Conservation (phyloP, 1,140 invertebrate species). For the Hylaeus volcanicus region DNA sequence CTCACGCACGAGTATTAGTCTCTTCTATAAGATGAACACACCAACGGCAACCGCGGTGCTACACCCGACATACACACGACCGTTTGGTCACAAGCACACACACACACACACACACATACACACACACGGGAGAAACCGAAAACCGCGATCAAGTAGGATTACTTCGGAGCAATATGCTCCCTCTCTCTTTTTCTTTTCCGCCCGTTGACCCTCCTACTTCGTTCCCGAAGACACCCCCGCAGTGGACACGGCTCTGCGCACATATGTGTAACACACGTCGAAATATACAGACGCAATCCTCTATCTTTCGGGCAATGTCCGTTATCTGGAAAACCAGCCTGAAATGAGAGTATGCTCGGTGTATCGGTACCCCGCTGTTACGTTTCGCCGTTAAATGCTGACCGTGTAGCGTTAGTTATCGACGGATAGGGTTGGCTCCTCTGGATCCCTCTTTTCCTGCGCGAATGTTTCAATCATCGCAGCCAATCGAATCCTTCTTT, state of each 20-base stretch:
- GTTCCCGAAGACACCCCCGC: constrained; percentile 49
- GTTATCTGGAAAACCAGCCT: constrained; percentile 69
- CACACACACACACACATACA: constrained; percentile 43
- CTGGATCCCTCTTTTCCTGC: background rate
- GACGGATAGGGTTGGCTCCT: background rate
- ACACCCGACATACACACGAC: constrained; percentile 36
- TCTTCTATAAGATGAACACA: constrained; percentile 53
- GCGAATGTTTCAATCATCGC: background rate
- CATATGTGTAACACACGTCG: constrained; percentile 38
- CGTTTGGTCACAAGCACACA: constrained; percentile 33
- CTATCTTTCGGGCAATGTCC: constrained; percentile 67
- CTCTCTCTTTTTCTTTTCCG: constrained; percentile 62
- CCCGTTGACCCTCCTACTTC: constrained; percentile 46
- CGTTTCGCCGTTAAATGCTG: constrained; percentile 41
- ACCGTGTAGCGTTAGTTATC: background rate
- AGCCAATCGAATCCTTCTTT: no score
- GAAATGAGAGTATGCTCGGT: constrained; percentile 67
- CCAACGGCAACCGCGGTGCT: constrained; percentile 4
- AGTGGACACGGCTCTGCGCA: constrained; percentile 35
- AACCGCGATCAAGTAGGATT: constrained; percentile 80
- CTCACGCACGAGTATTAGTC: constrained; percentile 70
- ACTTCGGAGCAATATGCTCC: constrained; percentile 77
- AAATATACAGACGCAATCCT: constrained; percentile 54
- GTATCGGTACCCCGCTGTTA: constrained; percentile 41
- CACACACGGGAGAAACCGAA: constrained; percentile 68